Evolutionary conservation across 2,797 vertebrate species (phyloP).

Genomic region (Austrolebias charrua): DNA sequence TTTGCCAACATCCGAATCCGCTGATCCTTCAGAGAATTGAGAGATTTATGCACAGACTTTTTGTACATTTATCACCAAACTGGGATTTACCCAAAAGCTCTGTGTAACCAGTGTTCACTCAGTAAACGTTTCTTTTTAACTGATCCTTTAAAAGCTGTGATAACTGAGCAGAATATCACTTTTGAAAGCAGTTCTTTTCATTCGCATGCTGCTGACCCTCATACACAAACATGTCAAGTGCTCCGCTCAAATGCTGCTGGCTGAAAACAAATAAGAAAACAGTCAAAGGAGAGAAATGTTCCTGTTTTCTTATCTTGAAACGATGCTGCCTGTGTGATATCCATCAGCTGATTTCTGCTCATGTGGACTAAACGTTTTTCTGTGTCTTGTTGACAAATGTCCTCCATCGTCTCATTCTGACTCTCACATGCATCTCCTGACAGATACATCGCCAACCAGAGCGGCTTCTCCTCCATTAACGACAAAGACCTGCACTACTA

Average conservation of each 20-base stretch:
- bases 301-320: conserved; percentile 4
- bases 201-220: conserved; percentile 24
- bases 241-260: conserved; percentile 32
- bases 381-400: conserved; percentile 30
- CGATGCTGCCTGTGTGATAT: conserved; percentile 1
- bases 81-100: not conserved
- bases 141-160: conserved; percentile 12
- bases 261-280: not conserved
- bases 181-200: conserved; percentile 7
- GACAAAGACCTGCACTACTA: conserved; percentile 91
- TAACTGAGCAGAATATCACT: conserved; percentile 30
- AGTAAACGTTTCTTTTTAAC: conserved; percentile 4
- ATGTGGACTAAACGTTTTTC: conserved; percentile 18
- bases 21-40: no score
- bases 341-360: conserved; percentile 31
- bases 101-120: not conserved
- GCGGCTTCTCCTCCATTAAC: conserved; percentile 90
- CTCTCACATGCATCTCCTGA: conserved; percentile 57
- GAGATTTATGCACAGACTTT: no score
- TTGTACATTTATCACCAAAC: no score
- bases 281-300: not conserved
- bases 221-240: conserved; percentile 30
- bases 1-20: no score
- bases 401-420: conserved; percentile 51
- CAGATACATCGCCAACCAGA: conserved; percentile 96